A percentile compares a stretch with the other conserved stretches of the same genome.
Evolutionary conservation across 2,888 invertebrate species (phyloP).

Genomic region (Pseudococcus longispinus): DNA sequence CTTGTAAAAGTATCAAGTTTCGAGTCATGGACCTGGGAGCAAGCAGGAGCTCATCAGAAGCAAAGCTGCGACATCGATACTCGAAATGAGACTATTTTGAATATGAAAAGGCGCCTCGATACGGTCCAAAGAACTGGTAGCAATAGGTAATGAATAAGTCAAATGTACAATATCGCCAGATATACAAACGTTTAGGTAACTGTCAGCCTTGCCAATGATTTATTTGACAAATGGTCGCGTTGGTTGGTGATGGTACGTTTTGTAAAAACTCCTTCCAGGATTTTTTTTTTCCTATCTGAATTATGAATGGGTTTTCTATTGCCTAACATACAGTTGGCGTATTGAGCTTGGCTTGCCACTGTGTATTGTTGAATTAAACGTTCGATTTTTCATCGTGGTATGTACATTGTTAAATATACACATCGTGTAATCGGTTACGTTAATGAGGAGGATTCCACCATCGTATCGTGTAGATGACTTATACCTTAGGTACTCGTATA

Average conservation of each 20-base stretch:
- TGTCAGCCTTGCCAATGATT: constrained; percentile 14
- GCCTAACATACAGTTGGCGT: no score
- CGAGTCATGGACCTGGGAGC: background rate
- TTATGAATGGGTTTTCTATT: background rate
- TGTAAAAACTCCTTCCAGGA: background rate
- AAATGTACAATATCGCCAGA: constrained; percentile 4
- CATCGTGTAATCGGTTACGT: background rate
- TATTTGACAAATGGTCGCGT: constrained; percentile 9
- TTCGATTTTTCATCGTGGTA: background rate
- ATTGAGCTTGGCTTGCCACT: background rate
- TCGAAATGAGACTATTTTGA: background rate
- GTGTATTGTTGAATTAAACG: constrained; percentile 3
- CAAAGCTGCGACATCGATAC: background rate
- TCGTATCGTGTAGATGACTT: background rate
- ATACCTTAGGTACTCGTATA: background rate
- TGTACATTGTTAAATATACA: background rate
- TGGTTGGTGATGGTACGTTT: background rate
- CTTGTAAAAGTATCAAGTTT: background rate
- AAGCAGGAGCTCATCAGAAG: background rate
- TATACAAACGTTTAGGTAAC: background rate
- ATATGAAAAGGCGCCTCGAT: constrained; percentile 36
- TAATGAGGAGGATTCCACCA: constrained; percentile 2
- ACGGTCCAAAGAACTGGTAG: constrained; percentile 32
- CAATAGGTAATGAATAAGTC: constrained; percentile 34
- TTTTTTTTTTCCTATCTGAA: background rate